These are phyloP conservation scores for Phorcus lineatus DNA, from an alignment of 2,888 invertebrate genomes.

Conservation along the genomic window DNA sequence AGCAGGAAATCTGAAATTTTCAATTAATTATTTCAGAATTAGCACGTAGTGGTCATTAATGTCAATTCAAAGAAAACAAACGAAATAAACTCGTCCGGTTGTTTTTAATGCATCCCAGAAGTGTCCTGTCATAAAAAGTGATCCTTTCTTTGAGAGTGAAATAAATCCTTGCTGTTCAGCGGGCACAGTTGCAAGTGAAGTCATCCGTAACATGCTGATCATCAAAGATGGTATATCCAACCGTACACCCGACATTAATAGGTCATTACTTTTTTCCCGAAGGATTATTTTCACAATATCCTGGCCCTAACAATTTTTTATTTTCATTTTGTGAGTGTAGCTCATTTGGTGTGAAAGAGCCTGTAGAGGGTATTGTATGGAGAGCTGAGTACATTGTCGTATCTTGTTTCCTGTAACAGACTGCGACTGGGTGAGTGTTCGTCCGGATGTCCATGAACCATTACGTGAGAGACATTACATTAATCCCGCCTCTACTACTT, in stretches of 20 bases:
- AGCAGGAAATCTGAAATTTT: too few species aligned
- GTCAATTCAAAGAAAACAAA: too few species aligned
- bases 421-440: neutral
- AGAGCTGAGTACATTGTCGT: neutral
- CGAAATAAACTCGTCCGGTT: too few species aligned
- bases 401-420: neutral
- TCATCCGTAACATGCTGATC: neutral
- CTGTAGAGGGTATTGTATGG: neutral
- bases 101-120: too few species aligned
- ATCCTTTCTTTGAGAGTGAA: too few species aligned
- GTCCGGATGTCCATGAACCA: neutral
- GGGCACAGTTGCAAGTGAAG: neutral
- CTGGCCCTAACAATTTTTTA: neutral
- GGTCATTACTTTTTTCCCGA: neutral
- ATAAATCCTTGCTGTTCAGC: too few species aligned
- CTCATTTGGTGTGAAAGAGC: neutral
- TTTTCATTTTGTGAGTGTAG: constrained; percentile 11
- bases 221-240: neutral
- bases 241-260: neutral
- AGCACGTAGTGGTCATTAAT: too few species aligned
- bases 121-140: too few species aligned
- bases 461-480: constrained; percentile 2
- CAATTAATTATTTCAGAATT: too few species aligned
- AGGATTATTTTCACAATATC: neutral
- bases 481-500: neutral